phyloP scores from a whole-genome alignment of 1,140 invertebrate species.

The Stegodyphus dumicola region DNA sequence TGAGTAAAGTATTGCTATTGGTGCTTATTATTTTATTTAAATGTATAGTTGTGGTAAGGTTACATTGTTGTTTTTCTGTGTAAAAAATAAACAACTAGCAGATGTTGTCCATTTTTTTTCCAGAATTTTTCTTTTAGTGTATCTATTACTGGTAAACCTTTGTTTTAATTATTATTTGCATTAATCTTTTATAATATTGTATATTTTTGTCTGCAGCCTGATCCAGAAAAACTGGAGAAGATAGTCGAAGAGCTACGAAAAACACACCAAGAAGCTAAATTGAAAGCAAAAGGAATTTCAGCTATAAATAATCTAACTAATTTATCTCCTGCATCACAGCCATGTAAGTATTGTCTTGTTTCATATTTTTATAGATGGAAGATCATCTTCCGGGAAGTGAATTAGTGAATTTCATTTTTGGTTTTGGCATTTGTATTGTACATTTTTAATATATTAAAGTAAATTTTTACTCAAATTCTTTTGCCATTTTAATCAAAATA shows the following conservation, averaged over 20 bases:
- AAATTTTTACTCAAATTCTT: background rate
- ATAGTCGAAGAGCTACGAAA: conserved; percentile 80
- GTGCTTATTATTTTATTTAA: too few species aligned
- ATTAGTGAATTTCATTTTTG: too few species aligned
- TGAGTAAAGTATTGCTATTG: too few species aligned
- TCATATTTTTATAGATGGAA: background rate
- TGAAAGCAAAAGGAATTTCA: conserved; percentile 72
- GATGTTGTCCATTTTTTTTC: too few species aligned
- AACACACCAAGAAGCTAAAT: conserved; percentile 80
- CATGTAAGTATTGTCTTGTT: conserved; percentile 28
- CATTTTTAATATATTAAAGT: background rate
- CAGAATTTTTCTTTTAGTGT: too few species aligned
- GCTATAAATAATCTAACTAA: conserved; percentile 11
- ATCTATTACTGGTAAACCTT: too few species aligned
- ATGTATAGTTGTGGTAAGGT: too few species aligned
- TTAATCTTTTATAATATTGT: too few species aligned
- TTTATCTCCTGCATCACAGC: conserved; percentile 22
- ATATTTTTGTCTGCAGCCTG: conserved; percentile 70
- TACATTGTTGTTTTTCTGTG: too few species aligned
- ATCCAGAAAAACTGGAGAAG: conserved; percentile 80
- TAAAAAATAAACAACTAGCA: too few species aligned
- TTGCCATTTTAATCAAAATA: background rate
- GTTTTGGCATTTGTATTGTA: too few species aligned
- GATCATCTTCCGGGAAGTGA: background rate
- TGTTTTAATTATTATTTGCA: too few species aligned